Evolutionary conservation across 2,888 invertebrate genomes (phyloP).

Genomic region (Patella pellucida): DNA sequence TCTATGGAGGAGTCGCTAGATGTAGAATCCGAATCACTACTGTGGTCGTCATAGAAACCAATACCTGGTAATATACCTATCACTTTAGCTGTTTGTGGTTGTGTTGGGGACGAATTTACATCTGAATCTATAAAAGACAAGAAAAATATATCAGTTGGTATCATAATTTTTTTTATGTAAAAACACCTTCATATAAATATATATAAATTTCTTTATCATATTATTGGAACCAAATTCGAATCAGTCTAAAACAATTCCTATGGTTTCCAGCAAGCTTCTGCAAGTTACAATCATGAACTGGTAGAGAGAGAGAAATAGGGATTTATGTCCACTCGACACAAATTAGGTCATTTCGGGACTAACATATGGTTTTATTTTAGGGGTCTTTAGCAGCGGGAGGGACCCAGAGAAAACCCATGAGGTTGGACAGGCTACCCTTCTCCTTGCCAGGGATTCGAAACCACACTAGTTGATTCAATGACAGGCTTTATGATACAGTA

Average conservation of each 20-base stretch:
- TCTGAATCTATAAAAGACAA: not conserved
- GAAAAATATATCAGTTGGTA: not conserved
- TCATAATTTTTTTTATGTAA: not conserved
- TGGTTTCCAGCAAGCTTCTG: too few species aligned
- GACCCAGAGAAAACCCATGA: too few species aligned
- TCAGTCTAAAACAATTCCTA: not conserved
- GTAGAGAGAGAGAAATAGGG: too few species aligned
- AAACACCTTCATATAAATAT: not conserved
- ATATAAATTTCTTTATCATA: not conserved
- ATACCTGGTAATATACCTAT: constrained; percentile 59
- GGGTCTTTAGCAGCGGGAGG: too few species aligned
- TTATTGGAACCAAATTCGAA: not conserved
- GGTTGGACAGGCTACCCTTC: too few species aligned
- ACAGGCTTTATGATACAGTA: too few species aligned
- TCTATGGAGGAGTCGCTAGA: constrained; percentile 46
- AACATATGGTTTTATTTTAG: too few species aligned
- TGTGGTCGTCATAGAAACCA: constrained; percentile 49
- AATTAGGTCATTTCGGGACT: too few species aligned
- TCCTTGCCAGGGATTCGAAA: too few species aligned
- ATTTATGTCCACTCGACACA: too few species aligned
- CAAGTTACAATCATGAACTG: too few species aligned
- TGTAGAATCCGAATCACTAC: constrained; percentile 55
- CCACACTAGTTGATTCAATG: too few species aligned
- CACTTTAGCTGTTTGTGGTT: constrained; percentile 38
- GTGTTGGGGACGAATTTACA: not conserved